Evolutionary conservation across 2,888 invertebrate species (phyloP), one percentile per base, ranked within the genome.

Genomic region (Exephanes ischioxanthus): DNA sequence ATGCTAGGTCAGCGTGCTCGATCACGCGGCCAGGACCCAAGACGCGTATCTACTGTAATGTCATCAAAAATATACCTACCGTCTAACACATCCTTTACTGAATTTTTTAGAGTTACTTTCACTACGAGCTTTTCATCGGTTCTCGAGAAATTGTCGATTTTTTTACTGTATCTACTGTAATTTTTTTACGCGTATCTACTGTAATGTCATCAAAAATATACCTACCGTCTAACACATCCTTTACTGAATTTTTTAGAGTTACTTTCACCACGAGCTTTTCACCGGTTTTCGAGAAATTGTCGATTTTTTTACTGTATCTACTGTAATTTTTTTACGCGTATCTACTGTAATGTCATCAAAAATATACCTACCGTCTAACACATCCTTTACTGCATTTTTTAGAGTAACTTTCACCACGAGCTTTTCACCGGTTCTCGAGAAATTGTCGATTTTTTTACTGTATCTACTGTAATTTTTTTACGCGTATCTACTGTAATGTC

Each of bases 1-100:
- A 68, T 73, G 80, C 82, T 80, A 63, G 72, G 83, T 80, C 83
- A 85, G 80, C 80, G 68, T 72, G 83, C 80, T 83, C 72, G 77
- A 83, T 83, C 67, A 77, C 79, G 80, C 80, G 61, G 75, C 72
- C 72, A 67, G 66, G 68, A 80, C 68, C 45, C 76, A 63, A 77
- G 72, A 55, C 58, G 37, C 63, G 33, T 55, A 61, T 67, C 19
- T 9, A 3, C 22, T 67, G 7, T 37, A 66, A 61, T 45, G n/a
- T 76, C 75, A 63, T 33, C 45, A 33, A 76, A 66, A 76, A 66
- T 53, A 66, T 61, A 30, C 61, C 61, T 2, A 26, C 1, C 30
- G 30, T 26, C 2, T 33, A 30, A 19, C 7, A 19, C n/a, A 2
- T 19, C 19, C 6, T 30, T 30, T 61, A n/a, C 30, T 1, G 16